Evolutionary conservation across 2,888 invertebrate species (phyloP).

Genomic region (Lasioglossum villosulum): DNA sequence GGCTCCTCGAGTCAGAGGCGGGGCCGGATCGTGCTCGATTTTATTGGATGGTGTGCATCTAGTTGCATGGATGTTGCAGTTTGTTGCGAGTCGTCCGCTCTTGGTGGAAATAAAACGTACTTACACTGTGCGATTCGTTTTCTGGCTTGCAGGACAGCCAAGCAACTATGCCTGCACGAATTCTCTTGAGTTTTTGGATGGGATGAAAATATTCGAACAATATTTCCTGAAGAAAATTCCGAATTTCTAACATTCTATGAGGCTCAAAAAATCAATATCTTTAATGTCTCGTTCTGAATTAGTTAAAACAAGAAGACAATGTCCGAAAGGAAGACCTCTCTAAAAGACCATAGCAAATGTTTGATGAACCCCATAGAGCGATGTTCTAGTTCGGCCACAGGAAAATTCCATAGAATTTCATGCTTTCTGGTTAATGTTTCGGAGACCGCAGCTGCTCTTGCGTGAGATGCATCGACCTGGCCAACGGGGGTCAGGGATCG

Average conservation of each 20-base stretch:
- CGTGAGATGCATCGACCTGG: constrained; percentile 63
- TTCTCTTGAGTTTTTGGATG: not conserved
- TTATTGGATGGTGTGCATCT: not conserved
- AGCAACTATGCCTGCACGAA: not conserved
- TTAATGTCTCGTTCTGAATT: not conserved
- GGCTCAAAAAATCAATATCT: not conserved
- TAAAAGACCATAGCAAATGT: not conserved
- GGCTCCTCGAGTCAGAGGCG: not conserved
- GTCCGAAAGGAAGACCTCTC: not conserved
- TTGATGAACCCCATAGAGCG: not conserved
- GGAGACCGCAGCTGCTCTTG: constrained; percentile 50
- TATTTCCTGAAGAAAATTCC: too few species aligned
- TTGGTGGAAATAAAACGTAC: not conserved
- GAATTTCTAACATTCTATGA: not conserved
- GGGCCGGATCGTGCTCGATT: not conserved
- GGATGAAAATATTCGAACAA: too few species aligned
- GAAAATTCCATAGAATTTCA: not conserved
- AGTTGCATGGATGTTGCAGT: not conserved
- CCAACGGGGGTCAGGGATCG: constrained; percentile 67
- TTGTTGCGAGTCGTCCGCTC: not conserved
- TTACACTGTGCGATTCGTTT: not conserved
- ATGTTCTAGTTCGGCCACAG: not conserved
- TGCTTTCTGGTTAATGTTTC: not conserved
- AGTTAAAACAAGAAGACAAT: not conserved
- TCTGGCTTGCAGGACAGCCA: not conserved